Percentiles rank a stretch among this genome's conserved stretches.
phyloP scores from a whole-genome alignment of 2,797 vertebrate genomes.

The Malacoctenus gilli region DNA sequence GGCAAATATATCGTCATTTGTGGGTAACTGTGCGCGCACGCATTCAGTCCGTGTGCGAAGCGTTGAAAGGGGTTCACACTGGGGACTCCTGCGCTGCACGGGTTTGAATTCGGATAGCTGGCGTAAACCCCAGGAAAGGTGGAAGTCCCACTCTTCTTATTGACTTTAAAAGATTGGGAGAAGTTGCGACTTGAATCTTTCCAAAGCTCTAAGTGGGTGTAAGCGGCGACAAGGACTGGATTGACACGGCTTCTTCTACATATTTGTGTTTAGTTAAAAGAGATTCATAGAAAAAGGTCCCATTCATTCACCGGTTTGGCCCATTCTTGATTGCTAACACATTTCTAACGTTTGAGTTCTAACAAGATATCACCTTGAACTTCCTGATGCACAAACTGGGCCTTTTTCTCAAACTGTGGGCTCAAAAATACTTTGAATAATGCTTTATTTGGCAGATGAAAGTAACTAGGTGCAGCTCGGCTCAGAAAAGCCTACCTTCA shows the following conservation, averaged over 20 bases:
- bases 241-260: too few species aligned
- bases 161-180: conserved; percentile 5
- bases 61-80: too few species aligned
- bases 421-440: neutral
- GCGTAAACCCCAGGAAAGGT: conserved; percentile 13
- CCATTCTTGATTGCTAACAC: too few species aligned
- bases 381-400: neutral
- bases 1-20: too few species aligned
- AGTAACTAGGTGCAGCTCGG: conserved; percentile 2
- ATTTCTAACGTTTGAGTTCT: neutral
- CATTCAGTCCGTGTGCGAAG: too few species aligned
- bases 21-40: too few species aligned
- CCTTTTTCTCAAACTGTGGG: neutral
- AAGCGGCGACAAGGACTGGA: conserved; percentile 13
- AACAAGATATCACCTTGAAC: conserved; percentile 1
- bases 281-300: neutral
- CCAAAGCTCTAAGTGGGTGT: conserved; percentile 7
- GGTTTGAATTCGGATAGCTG: conserved; percentile 21
- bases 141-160: conserved; percentile 4
- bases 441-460: neutral
- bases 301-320: neutral
- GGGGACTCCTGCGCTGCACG: neutral
- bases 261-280: neutral
- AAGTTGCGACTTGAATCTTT: conserved; percentile 27
- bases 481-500: neutral